A percentile compares a stretch with the other conserved stretches of the same genome.
Evolutionary conservation across 2,797 vertebrate genomes (phyloP).

Genomic region (Mustela erminea): DNA sequence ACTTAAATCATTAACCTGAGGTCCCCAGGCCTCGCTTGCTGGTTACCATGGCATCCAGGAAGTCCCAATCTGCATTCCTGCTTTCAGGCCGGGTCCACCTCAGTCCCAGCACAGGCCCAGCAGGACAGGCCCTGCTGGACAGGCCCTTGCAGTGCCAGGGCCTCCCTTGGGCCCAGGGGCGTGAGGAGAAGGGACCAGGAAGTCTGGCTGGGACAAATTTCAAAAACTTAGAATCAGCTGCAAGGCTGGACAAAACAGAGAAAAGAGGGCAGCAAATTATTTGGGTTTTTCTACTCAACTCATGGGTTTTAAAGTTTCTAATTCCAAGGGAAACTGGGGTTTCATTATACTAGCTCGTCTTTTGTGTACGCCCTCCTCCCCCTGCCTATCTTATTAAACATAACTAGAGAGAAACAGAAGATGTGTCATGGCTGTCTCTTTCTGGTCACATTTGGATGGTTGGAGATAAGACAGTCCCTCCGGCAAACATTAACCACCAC

Average conservation of each 20-base stretch:
- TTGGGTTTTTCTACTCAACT: neutral
- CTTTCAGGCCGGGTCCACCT: neutral
- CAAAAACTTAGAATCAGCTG: conserved; percentile 11
- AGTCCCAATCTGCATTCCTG: neutral
- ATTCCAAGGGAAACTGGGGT: neutral
- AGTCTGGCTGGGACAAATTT: neutral
- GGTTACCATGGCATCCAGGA: neutral
- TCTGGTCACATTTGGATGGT: neutral
- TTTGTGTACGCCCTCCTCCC: neutral
- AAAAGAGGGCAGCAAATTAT: neutral
- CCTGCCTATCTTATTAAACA: neutral
- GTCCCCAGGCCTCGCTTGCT: neutral
- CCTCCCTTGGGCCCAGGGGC: neutral
- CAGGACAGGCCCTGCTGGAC: neutral
- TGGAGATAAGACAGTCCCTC: neutral
- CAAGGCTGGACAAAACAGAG: neutral
- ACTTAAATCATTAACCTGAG: conserved; percentile 8
- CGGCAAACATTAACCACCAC: neutral
- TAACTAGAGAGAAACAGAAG: neutral
- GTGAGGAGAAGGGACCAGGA: neutral
- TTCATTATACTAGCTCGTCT: neutral
- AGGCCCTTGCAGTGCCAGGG: neutral
- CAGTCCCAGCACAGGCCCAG: neutral
- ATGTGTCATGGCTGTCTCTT: neutral
- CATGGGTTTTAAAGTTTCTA: neutral